Percentiles rank a stretch among this genome's conserved stretches.
Evolutionary conservation across 2,888 invertebrate species (phyloP).

Genomic region (Melanostoma mellinum): DNA sequence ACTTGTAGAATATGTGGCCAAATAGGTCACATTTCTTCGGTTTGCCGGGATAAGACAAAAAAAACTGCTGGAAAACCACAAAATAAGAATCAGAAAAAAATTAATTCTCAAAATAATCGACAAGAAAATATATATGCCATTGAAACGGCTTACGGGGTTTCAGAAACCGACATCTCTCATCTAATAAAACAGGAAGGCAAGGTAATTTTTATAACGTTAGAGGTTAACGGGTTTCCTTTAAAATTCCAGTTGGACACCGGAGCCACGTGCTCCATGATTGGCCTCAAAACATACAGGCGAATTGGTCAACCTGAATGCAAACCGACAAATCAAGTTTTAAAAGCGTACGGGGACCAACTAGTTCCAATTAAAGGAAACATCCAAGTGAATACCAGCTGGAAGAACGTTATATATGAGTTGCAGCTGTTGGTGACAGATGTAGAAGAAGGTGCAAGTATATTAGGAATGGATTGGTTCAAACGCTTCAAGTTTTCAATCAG

Average conservation of each 20-base stretch:
- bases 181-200: slow-evolving; percentile 1
- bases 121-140: slow-evolving; percentile 3
- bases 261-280: background rate
- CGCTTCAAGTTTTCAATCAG: too few relatives aligned
- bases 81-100: background rate
- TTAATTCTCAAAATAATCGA: background rate
- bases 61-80: background rate
- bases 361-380: background rate
- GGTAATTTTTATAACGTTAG: background rate
- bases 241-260: background rate
- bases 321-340: background rate
- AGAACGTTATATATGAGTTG: background rate
- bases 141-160: background rate
- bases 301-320: background rate
- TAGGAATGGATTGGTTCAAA: slow-evolving; percentile 4
- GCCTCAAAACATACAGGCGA: background rate
- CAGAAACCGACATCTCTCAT: background rate
- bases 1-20: background rate
- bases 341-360: background rate
- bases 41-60: background rate
- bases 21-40: background rate
- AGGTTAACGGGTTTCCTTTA: too few relatives aligned
- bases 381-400: background rate
- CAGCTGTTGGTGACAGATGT: background rate
- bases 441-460: background rate